These are phyloP conservation scores for Acanthosepion lycidas DNA, from an alignment of 2,888 invertebrate species.

Conservation along the genomic window DNA sequence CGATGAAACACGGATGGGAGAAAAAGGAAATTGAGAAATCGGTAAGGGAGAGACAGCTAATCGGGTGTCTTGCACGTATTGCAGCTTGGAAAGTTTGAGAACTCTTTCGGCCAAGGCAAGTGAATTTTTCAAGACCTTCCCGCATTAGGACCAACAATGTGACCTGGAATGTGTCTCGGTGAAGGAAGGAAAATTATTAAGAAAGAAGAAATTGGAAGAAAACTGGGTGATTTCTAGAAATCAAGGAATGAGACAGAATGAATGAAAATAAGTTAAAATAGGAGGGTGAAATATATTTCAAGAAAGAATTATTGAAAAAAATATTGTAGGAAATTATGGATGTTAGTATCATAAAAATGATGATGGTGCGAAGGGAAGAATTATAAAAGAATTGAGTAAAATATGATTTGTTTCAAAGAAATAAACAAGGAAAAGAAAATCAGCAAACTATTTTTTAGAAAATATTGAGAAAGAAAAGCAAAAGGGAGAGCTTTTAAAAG, in stretches of 20 bases:
- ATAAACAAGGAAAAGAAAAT: no score
- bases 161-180: not conserved
- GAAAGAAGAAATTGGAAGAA: not conserved
- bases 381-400: no score
- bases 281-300: no score
- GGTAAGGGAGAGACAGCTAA: constrained; percentile 38
- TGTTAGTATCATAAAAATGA: no score
- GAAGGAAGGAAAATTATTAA: not conserved
- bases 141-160: not conserved
- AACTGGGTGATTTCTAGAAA: not conserved
- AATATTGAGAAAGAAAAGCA: no score
- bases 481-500: no score
- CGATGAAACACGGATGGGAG: not conserved
- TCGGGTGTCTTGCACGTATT: constrained; percentile 2
- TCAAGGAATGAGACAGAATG: not conserved
- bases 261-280: not conserved
- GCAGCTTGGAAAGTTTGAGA: not conserved
- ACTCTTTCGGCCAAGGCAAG: not conserved
- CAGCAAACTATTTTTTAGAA: no score
- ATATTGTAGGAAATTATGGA: no score
- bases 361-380: no score
- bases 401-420: no score
- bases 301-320: no score
- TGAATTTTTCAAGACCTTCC: not conserved
- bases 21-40: constrained; percentile 43